A percentile compares a stretch with the other conserved stretches of the same genome.
phyloP scores from a whole-genome alignment of 2,113 vertebrate species.

The Thomomys bottae region DNA sequence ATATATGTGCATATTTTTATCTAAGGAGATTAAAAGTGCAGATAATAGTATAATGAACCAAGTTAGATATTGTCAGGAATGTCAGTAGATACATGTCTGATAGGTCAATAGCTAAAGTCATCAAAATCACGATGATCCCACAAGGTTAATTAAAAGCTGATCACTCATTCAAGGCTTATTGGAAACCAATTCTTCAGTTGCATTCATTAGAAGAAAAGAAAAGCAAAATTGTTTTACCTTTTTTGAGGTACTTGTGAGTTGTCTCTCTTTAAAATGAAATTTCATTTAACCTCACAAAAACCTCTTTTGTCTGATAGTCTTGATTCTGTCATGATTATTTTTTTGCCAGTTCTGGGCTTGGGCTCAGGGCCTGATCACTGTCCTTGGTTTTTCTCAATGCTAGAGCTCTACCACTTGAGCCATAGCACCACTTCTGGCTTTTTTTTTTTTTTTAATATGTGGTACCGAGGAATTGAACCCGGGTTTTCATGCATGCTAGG shows the following conservation, averaged over 20 bases:
- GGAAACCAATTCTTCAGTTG: constrained; percentile 45
- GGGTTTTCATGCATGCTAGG: no score
- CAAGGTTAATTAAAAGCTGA: constrained; percentile 60
- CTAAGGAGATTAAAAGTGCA: background rate
- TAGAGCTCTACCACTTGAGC: no score
- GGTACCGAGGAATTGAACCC: no score
- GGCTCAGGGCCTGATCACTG: no score
- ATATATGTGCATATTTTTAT: no score
- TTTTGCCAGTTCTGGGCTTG: no score
- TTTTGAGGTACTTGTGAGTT: background rate
- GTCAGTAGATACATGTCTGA: background rate
- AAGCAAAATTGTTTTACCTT: background rate
- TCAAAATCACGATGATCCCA: constrained; percentile 36
- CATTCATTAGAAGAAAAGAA: background rate
- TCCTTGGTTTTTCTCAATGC: no score
- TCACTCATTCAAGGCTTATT: constrained; percentile 51
- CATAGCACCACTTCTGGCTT: no score
- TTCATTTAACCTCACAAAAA: constrained; percentile 20
- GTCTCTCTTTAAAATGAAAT: background rate
- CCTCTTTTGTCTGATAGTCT: background rate
- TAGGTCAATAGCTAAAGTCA: constrained; percentile 52
- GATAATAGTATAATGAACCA: constrained; percentile 1
- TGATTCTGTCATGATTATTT: background rate
- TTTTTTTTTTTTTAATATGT: no score
- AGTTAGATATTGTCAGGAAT: background rate